These are phyloP conservation scores for Acrocera orbiculus DNA, from an alignment of 2,888 invertebrate species.

Conservation along the genomic window DNA sequence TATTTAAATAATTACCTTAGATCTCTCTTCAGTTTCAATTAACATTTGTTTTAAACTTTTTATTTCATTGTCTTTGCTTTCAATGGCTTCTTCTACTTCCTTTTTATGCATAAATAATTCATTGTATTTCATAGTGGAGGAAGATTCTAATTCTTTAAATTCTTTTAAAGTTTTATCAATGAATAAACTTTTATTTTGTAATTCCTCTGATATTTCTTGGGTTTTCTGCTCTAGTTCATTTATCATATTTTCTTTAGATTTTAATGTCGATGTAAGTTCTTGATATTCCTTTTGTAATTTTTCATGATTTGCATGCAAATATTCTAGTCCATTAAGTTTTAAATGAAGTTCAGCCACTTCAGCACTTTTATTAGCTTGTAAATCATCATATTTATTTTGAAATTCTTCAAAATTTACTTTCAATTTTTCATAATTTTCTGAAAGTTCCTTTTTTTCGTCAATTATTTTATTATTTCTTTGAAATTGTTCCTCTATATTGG, in stretches of 20 bases:
- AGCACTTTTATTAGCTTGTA: constrained; percentile 15
- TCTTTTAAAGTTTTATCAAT: no score
- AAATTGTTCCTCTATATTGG: constrained; percentile 30
- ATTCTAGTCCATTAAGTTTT: no score
- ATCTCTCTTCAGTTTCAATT: constrained; percentile 25
- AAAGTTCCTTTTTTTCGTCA: constrained; percentile 16
- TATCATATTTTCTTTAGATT: no score
- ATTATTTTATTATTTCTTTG: constrained; percentile 26
- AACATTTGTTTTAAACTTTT: constrained; percentile 21
- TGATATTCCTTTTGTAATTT: constrained; percentile 14
- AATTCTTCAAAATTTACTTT: constrained; percentile 12
- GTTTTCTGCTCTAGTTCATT: no score
- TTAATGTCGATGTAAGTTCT: constrained; percentile 14
- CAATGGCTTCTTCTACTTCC: constrained; percentile 20
- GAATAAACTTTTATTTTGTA: no score
- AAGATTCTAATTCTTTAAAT: no score
- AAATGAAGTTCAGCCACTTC: constrained; percentile 17
- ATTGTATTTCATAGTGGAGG: no score
- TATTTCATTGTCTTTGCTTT: constrained; percentile 23
- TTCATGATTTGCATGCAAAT: no score
- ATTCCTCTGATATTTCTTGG: no score
- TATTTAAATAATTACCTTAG: constrained; percentile 13
- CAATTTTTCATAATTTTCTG: constrained; percentile 11
- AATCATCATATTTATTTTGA: constrained; percentile 13
- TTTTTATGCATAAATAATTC: constrained; percentile 16